phyloP scores from a whole-genome alignment of 2,888 invertebrate species.

The Bellardia pandia region DNA sequence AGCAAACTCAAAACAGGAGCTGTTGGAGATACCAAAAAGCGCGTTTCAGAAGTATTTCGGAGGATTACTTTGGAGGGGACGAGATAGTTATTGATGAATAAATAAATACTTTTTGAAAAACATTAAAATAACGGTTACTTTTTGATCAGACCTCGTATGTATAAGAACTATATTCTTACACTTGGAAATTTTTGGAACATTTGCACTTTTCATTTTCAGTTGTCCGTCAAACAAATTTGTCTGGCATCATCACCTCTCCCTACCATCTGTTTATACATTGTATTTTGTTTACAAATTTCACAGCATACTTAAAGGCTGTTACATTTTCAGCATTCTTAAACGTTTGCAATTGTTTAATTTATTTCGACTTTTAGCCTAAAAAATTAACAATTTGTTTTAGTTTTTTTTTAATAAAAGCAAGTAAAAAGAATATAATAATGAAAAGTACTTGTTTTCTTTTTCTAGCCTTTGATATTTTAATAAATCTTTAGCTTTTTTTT shows the following conservation, averaged over 20 bases:
- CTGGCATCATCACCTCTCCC: neutral
- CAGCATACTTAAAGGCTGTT: neutral
- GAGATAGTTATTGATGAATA: no score
- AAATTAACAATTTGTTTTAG: neutral
- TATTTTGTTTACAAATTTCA: neutral
- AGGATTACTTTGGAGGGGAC: no score
- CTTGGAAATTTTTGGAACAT: no score
- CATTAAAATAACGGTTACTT: no score
- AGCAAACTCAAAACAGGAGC: no score
- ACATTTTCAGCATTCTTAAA: constrained; percentile 5
- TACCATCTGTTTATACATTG: neutral
- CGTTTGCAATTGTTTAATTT: constrained; percentile 4
- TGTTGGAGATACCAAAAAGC: no score
- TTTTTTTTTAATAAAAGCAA: neutral
- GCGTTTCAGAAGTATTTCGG: no score
- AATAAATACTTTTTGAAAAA: no score
- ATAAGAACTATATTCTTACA: no score
- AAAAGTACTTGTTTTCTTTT: neutral
- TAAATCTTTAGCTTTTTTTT: constrained; percentile 23
- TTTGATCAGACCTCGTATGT: no score
- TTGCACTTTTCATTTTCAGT: no score
- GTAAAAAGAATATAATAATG: neutral
- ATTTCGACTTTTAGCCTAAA: neutral
- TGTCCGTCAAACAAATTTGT: neutral
- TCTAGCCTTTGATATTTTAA: neutral